A percentile compares a stretch with the other conserved stretches of the same genome.
phyloP scores from a whole-genome alignment of 2,888 invertebrate genomes.

The Brenthis daphne region DNA sequence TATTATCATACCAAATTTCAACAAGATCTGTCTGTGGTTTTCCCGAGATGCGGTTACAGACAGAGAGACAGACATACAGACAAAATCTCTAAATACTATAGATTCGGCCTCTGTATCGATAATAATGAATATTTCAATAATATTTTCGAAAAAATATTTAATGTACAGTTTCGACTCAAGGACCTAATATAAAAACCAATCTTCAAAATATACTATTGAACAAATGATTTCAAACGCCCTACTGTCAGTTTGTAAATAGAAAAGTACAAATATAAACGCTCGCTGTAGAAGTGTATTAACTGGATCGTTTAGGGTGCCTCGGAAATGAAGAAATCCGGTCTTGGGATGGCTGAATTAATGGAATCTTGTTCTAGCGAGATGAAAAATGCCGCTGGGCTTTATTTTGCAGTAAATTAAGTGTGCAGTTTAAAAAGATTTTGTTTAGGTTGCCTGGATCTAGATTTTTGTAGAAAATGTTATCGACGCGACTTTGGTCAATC shows the following conservation, averaged over 20 bases:
- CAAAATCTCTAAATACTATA: too few species aligned
- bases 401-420: conserved; percentile 23
- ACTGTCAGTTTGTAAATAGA: conserved; percentile 23
- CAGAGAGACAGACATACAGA: too few species aligned
- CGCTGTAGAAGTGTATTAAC: conserved; percentile 38
- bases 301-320: conserved; percentile 49
- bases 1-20: too few species aligned
- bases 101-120: too few species aligned
- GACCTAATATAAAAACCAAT: not conserved
- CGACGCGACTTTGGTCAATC: too few species aligned
- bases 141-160: too few species aligned
- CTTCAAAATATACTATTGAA: not conserved
- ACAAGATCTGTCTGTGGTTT: too few species aligned
- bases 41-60: too few species aligned
- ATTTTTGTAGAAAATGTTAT: too few species aligned
- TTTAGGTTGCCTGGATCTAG: not conserved
- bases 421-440: conserved; percentile 13
- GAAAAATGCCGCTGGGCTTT: conserved; percentile 52
- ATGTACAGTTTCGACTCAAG: too few species aligned
- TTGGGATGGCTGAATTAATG: conserved; percentile 55
- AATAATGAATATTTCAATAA: too few species aligned
- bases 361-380: conserved; percentile 54
- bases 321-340: conserved; percentile 73
- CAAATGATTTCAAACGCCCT: conserved; percentile 16
- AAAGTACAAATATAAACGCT: conserved; percentile 25